Base-by-base conservation (phyloP, 2,888 invertebrate genomes). In the Standfussiana lucernea region DNA sequence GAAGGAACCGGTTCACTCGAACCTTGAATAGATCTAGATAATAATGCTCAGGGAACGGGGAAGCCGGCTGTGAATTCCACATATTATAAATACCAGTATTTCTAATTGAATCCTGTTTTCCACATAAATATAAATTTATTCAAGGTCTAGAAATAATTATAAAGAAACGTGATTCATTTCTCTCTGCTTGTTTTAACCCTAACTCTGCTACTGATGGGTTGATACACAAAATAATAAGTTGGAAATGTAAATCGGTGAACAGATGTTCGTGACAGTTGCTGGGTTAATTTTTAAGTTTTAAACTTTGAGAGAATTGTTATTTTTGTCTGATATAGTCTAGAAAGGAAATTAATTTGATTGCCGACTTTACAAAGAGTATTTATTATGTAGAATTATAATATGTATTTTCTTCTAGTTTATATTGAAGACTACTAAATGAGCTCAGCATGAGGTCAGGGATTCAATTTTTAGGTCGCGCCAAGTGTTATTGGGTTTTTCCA, bases 171-270 rank as follows among this genome's bases (percentile, higher is more conserved):
- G 56, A 45, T 11, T 62, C 0, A 68, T 37, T 42, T 5, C n/a
- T 50, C 35, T 80, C 37, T 59, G 35, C 28, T 21, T 50, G n/a
- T 70, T 82, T 78, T 59, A 82, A 62, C 71, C 59, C 70, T 68
- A 59, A 37, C 15, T 53, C 82, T 80, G 85, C 61, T 37, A 53
- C 68, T 84, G 81, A 81, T 80, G 53, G 72, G 50, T 64, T 42
- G 56, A 70, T 74, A 87, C 67, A 79, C 76, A 68, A 89, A 89
- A 86, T 83, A 84, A 87, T 86, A 86, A 84, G 82, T 89, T 84
- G 86, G 82, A 88, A 91, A 88, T 88, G 89, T 84, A 88, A 90
- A 89, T 84, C 80, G 71, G 80, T 70, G 86, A 83, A 82, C 90
- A 89, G 88, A 85, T 90, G 92, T 82, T 82, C 42, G 66, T 80